Evolutionary conservation across 2,797 vertebrate genomes (phyloP), one percentile per base, ranked within the genome.

Genomic region (Thunnus albacares): DNA sequence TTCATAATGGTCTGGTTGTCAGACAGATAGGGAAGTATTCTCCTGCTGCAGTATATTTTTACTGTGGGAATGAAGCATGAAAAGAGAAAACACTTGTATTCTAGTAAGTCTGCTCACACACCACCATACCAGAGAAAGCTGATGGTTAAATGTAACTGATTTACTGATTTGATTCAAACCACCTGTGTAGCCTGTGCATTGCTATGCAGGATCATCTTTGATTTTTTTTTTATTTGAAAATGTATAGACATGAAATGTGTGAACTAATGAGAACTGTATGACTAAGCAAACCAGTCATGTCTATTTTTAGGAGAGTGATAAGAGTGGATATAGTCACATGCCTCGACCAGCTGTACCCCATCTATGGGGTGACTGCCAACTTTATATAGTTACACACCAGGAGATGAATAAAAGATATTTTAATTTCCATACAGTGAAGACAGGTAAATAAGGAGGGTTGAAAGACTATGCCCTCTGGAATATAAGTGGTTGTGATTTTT

Each of bases 31-130:
- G 30, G 62, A 78, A 73, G 10, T 59, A 8, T 76, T 38, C 15
- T 59, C 28, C 24, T 53, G 18, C 49, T 56, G 18, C 43, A 45
- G 18, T 74, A 28, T 84, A 64, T 70, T 75, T 75, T 49, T 63
- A 61, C 57, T 67, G 24, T 78, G 75, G 30, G 24, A 79, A 58
- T 68, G 43, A 63, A 82, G 60, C 59, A 82, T 82, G 28, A 71
- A 72, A 81, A 73, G 63, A 75, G 80, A 61, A 78, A 86, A 78
- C 33, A 56, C 64, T 87, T 77, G 52, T 45, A 8, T 71, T 26
- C 53, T 73, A 47, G 10, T 60, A 53, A 38, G 57, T 77, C 73
- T 74, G 45, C 18, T 84, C 59, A 79, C 71, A 80, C 62, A 77
- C 22, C 26, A 45, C n/a, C 30, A 20, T 41, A 66, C 38, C 22